A percentile compares a stretch with the other conserved stretches of the same genome.
Evolutionary conservation across 2,888 invertebrate genomes (phyloP).

Genomic region (Hesperia comma): DNA sequence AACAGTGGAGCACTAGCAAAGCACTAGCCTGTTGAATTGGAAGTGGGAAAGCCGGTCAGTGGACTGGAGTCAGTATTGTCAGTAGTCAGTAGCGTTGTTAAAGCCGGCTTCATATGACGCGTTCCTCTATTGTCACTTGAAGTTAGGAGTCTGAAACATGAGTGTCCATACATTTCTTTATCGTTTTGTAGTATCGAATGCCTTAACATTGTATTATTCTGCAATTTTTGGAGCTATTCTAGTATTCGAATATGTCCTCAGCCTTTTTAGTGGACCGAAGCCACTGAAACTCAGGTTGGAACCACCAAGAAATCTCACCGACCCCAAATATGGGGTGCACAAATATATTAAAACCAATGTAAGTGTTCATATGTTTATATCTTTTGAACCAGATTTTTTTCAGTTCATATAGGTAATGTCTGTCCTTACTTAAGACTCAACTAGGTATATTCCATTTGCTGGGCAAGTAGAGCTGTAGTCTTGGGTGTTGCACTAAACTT

Average conservation of each 20-base stretch:
- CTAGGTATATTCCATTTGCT: too few species aligned
- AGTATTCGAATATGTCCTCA: slow-evolving; percentile 37
- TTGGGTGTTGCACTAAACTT: too few species aligned
- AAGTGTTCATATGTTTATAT: too few species aligned
- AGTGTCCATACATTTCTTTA: slow-evolving; percentile 36
- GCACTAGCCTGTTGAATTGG: neutral
- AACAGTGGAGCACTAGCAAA: too few species aligned
- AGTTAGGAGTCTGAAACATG: slow-evolving; percentile 33
- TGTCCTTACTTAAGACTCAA: too few species aligned
- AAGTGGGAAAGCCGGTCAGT: neutral
- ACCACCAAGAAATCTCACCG: slow-evolving; percentile 74
- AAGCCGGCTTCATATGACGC: slow-evolving; percentile 20
- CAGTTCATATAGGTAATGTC: too few species aligned
- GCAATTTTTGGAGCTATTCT: slow-evolving; percentile 28
- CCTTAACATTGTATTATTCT: slow-evolving; percentile 39
- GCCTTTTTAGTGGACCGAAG: slow-evolving; percentile 42
- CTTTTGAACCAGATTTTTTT: too few species aligned
- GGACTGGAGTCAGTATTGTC: too few species aligned
- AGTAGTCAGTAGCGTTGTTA: slow-evolving; percentile 12
- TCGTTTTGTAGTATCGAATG: slow-evolving; percentile 40
- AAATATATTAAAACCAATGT: slow-evolving; percentile 82
- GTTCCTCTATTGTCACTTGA: slow-evolving; percentile 7
- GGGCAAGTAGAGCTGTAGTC: too few species aligned
- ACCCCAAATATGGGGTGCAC: slow-evolving; percentile 81
- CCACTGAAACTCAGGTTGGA: slow-evolving; percentile 48